These are phyloP conservation scores for Stegastes partitus DNA, from an alignment of 2,113 vertebrate genomes.

Conservation along the genomic window DNA sequence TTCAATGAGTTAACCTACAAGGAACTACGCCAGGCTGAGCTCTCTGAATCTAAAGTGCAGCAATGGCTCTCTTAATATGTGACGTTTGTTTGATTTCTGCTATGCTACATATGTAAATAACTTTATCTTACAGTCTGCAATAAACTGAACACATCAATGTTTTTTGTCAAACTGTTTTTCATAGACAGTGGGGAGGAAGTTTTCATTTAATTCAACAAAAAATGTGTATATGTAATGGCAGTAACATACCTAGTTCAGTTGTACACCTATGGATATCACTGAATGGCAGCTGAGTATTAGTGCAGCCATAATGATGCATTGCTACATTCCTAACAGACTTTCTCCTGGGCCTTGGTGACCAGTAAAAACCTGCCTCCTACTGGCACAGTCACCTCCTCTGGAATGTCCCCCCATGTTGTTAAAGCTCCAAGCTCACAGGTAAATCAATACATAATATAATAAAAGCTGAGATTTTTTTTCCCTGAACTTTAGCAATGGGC, in stretches of 20 bases:
- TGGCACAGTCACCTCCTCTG: conserved; percentile 94
- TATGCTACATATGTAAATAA: not conserved
- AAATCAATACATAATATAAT: conserved; percentile 80
- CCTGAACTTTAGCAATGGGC: too few relatives aligned
- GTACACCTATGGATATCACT: not conserved
- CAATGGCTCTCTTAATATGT: not conserved
- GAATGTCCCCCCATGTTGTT: conserved; percentile 95
- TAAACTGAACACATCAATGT: not conserved
- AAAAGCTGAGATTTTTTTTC: not conserved
- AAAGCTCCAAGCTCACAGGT: conserved; percentile 98
- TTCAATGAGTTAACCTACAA: not conserved
- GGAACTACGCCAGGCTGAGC: not conserved
- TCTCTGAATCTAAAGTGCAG: not conserved
- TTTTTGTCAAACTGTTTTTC: not conserved
- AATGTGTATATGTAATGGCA: not conserved
- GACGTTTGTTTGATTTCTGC: not conserved
- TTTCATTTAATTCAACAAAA: too few relatives aligned
- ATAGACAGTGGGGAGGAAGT: too few relatives aligned
- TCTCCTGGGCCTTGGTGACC: conserved; percentile 99
- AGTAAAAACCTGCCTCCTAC: conserved; percentile 99
- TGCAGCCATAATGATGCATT: conserved; percentile 70
- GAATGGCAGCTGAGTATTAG: not conserved
- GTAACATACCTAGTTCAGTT: not conserved
- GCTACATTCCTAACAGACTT: conserved; percentile 92
- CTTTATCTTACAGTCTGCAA: not conserved